Percentiles rank a stretch among this genome's conserved stretches.
Evolutionary conservation across 2,888 invertebrate genomes (phyloP).

Genomic region (Phortica okadai): DNA sequence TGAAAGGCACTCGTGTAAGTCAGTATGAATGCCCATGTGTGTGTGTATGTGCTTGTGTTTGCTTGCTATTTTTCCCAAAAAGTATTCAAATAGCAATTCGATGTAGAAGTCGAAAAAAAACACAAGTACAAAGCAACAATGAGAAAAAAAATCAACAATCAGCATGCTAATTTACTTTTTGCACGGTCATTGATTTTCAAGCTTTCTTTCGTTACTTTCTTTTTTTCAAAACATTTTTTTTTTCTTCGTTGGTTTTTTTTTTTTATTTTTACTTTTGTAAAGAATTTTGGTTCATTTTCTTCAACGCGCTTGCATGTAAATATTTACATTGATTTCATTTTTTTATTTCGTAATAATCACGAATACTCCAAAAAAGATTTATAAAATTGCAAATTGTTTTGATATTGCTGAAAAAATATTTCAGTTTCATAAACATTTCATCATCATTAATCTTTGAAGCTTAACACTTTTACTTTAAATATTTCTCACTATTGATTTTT

Average conservation of each 20-base stretch:
- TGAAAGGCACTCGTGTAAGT: neutral
- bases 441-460: too few relatives aligned
- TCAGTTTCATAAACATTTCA: too few relatives aligned
- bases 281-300: neutral
- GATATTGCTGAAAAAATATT: too few relatives aligned
- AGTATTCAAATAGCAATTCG: conserved; percentile 12
- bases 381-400: too few relatives aligned
- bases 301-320: neutral
- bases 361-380: too few relatives aligned
- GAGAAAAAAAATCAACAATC: neutral
- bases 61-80: neutral
- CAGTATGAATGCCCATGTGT: neutral
- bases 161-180: conserved; percentile 19
- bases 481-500: too few relatives aligned
- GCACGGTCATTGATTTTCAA: conserved; percentile 9
- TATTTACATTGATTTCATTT: conserved; percentile 17
- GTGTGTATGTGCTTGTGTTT: neutral
- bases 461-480: too few relatives aligned
- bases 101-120: neutral
- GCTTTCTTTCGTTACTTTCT: neutral
- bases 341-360: neutral
- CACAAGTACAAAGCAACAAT: neutral
- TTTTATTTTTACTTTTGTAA: neutral
- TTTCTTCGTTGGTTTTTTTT: neutral
- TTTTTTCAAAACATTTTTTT: neutral